These are phyloP conservation scores for Macrocentrus cingulum DNA, from an alignment of 1,140 invertebrate genomes.

Conservation along the genomic window DNA sequence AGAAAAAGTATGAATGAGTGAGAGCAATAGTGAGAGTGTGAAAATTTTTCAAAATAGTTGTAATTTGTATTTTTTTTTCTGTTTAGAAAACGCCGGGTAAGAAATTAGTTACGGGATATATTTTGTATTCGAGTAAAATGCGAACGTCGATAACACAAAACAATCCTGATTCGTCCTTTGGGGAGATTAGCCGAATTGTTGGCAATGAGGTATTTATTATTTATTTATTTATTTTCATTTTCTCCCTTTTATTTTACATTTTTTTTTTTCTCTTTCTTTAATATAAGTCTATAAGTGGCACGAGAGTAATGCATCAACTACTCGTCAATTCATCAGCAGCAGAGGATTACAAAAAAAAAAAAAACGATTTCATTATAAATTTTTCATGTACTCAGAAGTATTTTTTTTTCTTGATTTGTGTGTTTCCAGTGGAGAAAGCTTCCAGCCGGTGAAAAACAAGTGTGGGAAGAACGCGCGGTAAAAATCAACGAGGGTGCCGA, in stretches of 20 bases:
- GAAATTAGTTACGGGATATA: slow-evolving; percentile 96
- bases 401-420: too few species aligned
- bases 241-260: slow-evolving; percentile 30
- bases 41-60: slow-evolving; percentile 39
- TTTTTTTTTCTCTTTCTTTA: slow-evolving; percentile 22
- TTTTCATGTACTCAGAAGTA: too few species aligned
- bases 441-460: slow-evolving; percentile 81
- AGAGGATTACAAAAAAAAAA: too few species aligned
- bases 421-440: slow-evolving; percentile 89
- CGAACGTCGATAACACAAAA: slow-evolving; percentile 83
- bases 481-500: slow-evolving; percentile 76
- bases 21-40: too few species aligned
- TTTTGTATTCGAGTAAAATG: slow-evolving; percentile 96
- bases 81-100: slow-evolving; percentile 75
- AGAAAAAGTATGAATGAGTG: too few species aligned
- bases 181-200: slow-evolving; percentile 96
- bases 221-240: slow-evolving; percentile 17
- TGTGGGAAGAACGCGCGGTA: slow-evolving; percentile 89
- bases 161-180: slow-evolving; percentile 94
- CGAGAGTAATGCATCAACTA: too few species aligned
- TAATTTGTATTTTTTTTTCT: slow-evolving; percentile 55
- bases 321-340: too few species aligned
- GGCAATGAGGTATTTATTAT: slow-evolving; percentile 78
- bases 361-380: too few species aligned
- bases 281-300: slow-evolving; percentile 21